A percentile compares a stretch with the other conserved stretches of the same genome.
Conservation (phyloP, 1,140 invertebrate species). For the Zaprionus kolodkinae region DNA sequence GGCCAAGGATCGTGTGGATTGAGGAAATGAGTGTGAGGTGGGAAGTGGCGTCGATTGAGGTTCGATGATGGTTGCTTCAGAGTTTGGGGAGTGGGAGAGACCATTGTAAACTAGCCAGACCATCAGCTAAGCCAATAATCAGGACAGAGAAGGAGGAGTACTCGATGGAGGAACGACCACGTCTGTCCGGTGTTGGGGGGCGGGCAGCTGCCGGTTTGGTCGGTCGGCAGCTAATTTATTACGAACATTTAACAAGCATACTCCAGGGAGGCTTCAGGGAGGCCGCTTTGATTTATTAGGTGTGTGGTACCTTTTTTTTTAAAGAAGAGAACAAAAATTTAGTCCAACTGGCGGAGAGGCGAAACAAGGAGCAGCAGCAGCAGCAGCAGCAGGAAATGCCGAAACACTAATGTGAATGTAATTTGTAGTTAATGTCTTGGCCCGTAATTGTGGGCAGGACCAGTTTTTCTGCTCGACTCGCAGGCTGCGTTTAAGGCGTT, state of each 20-base stretch:
- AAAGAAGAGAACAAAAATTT: slow-evolving; percentile 32
- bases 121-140: slow-evolving; percentile 77
- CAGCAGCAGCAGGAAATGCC: slow-evolving; percentile 52
- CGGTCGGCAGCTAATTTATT: slow-evolving; percentile 75
- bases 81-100: slow-evolving; percentile 8
- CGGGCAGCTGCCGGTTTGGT: slow-evolving; percentile 35
- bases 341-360: slow-evolving; percentile 19
- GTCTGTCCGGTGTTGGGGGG: slow-evolving; percentile 13
- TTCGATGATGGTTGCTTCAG: slow-evolving; percentile 56
- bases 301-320: slow-evolving; percentile 56
- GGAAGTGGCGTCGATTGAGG: slow-evolving; percentile 66
- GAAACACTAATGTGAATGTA: slow-evolving; percentile 82
- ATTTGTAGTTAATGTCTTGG: slow-evolving; percentile 80
- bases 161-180: slow-evolving; percentile 4
- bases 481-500: slow-evolving; percentile 38
- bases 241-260: slow-evolving; percentile 81
- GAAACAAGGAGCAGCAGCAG: slow-evolving; percentile 20
- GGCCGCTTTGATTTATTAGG: slow-evolving; percentile 80
- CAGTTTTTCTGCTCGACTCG: slow-evolving; percentile 1
- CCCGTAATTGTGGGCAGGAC: slow-evolving; percentile 42
- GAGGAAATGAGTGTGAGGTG: not conserved
- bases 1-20: slow-evolving; percentile 3
- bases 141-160: slow-evolving; percentile 11
- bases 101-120: slow-evolving; percentile 69
- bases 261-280: slow-evolving; percentile 67